phyloP scores from a whole-genome alignment of 2,113 vertebrate genomes.

The Galbula dea region DNA sequence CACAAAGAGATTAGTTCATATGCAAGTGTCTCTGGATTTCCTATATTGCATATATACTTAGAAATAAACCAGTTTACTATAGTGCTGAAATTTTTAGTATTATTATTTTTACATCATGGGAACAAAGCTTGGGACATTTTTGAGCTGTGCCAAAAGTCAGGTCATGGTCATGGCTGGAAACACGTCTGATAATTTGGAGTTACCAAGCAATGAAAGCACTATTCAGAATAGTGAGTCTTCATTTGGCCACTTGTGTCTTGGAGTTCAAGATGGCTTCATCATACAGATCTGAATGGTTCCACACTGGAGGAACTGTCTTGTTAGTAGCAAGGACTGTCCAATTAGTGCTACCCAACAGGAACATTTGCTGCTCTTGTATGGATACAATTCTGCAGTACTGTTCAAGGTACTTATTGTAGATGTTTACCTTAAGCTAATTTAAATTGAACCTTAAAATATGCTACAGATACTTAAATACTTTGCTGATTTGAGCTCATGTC shows the following conservation, averaged over 20 bases:
- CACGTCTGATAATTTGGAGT: neutral
- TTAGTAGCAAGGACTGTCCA: neutral
- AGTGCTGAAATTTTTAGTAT: neutral
- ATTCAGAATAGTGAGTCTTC: neutral
- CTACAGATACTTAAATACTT: neutral
- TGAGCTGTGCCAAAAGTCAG: neutral
- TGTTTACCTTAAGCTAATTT: neutral
- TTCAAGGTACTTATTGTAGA: neutral
- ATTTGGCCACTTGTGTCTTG: neutral
- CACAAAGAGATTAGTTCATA: neutral
- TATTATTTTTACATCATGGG: neutral
- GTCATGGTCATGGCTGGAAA: neutral
- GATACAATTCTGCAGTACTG: neutral
- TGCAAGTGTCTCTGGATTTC: neutral
- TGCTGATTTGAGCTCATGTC: neutral
- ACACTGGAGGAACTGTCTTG: neutral
- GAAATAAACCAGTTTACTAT: neutral
- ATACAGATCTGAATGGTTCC: neutral
- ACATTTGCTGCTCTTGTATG: neutral
- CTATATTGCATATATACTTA: neutral
- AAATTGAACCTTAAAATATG: neutral
- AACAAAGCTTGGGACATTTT: neutral
- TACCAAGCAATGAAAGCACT: neutral
- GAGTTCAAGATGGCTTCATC: neutral
- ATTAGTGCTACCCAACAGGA: neutral